Evolutionary conservation across 1,140 invertebrate species (phyloP), one percentile per base, ranked within the genome.

Genomic region (Adoxophyes honmai): DNA sequence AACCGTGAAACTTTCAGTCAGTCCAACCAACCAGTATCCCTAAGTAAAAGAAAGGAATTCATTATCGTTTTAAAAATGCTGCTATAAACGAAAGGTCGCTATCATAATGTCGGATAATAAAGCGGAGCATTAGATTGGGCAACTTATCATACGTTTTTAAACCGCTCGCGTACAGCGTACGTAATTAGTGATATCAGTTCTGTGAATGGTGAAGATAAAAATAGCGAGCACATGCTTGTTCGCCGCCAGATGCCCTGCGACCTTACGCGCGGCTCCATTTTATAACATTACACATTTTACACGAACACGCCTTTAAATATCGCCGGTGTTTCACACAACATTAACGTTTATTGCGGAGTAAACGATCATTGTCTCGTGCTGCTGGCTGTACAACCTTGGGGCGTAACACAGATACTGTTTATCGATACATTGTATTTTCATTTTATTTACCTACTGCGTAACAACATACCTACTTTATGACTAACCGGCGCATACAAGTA

Each of bases 241-340:
- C 55, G 42, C 42, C 66, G 75, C 83, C 83, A 86, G 83, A 86
- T 82, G 83, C 83, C 81, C 79, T 81, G 76, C 66, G 78, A 81
- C 78, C 78, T 80, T 77, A 78, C 69, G 51, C 51, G 61, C 59
- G 55, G 67, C 62, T 68, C 60, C 13, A 59, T 72, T 75, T 78
- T 76, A 68, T 70, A 75, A 66, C 68, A 56, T 64, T 57, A 67
- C 51, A 59, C 34, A 60, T 70, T 76, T 64, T 68, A 68, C 67
- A 65, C 62, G 61, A 54, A 61, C 52, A 37, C 55, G 39, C 39
- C 65, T 75, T 73, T 76, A 76, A 74, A 76, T 77, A 77, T 72
- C 66, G 68, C 52, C 60, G 53, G 55, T 53, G 58, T 73, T 78
- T 75, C 56, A 73, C 73, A 65, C 64, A 67, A 70, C 66, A 66